phyloP scores from a whole-genome alignment of 2,797 vertebrate genomes.

The Xenops minutus region DNA sequence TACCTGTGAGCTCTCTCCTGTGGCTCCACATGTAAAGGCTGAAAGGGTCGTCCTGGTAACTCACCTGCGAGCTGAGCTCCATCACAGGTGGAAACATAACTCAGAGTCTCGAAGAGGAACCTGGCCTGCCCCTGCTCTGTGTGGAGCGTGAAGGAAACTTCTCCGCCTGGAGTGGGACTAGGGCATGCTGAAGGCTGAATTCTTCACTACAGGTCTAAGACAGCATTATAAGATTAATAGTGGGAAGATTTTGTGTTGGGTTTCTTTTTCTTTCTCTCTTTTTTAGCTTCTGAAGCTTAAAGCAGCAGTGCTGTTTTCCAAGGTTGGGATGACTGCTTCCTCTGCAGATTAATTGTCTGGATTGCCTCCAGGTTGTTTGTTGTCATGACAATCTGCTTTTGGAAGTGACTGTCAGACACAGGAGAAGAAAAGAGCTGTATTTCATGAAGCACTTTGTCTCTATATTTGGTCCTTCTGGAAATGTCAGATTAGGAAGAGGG shows the following conservation, averaged over 20 bases:
- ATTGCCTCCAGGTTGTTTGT: slow-evolving; percentile 59
- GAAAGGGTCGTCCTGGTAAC: background rate
- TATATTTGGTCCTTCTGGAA: background rate
- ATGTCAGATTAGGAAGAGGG: background rate
- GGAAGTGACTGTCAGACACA: slow-evolving; percentile 12
- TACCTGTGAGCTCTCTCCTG: background rate
- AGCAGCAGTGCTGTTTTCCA: background rate
- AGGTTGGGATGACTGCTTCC: background rate
- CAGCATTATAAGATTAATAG: background rate
- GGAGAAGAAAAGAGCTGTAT: slow-evolving; percentile 33
- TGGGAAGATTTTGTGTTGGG: background rate
- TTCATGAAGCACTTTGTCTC: slow-evolving; percentile 4
- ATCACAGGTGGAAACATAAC: accelerated
- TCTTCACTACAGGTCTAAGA: background rate
- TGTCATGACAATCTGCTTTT: slow-evolving; percentile 65
- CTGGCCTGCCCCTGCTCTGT: background rate
- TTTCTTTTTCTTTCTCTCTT: background rate
- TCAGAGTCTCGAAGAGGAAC: background rate
- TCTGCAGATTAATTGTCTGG: slow-evolving; percentile 51
- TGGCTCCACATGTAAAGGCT: background rate
- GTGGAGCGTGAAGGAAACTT: accelerated
- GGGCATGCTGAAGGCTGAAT: accelerated
- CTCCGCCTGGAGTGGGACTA: background rate
- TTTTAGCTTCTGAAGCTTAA: background rate
- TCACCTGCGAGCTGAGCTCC: accelerated